These are phyloP conservation scores for Heteronetta atricapilla DNA, from an alignment of 2,113 vertebrate genomes.

Conservation along the genomic window DNA sequence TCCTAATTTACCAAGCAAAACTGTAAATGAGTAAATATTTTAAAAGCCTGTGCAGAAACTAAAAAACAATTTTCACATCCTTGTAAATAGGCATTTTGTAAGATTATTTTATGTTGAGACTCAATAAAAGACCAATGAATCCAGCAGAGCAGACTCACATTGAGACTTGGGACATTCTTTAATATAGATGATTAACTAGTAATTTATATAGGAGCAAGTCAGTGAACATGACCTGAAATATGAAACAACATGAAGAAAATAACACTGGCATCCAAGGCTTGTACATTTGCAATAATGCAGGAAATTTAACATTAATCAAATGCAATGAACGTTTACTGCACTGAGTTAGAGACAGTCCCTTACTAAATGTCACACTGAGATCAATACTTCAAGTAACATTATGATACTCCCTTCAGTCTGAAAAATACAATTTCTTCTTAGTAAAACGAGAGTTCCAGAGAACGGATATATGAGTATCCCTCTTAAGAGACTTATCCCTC, in stretches of 20 bases:
- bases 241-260: background rate
- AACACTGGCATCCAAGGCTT: background rate
- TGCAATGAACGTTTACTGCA: background rate
- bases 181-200: background rate
- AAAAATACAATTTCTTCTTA: background rate
- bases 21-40: background rate
- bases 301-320: background rate
- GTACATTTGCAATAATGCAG: background rate
- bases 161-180: background rate
- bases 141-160: background rate
- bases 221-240: background rate
- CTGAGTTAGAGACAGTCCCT: background rate
- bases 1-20: background rate
- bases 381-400: background rate
- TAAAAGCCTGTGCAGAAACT: background rate
- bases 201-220: background rate
- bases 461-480: background rate
- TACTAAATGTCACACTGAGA: background rate
- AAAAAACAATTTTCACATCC: fast-evolving
- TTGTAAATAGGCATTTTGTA: background rate
- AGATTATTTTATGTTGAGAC: background rate
- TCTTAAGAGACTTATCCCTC: background rate
- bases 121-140: background rate
- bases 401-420: background rate
- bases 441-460: background rate